phyloP scores from a whole-genome alignment of 2,888 invertebrate genomes.

The Lathronympha strigana region DNA sequence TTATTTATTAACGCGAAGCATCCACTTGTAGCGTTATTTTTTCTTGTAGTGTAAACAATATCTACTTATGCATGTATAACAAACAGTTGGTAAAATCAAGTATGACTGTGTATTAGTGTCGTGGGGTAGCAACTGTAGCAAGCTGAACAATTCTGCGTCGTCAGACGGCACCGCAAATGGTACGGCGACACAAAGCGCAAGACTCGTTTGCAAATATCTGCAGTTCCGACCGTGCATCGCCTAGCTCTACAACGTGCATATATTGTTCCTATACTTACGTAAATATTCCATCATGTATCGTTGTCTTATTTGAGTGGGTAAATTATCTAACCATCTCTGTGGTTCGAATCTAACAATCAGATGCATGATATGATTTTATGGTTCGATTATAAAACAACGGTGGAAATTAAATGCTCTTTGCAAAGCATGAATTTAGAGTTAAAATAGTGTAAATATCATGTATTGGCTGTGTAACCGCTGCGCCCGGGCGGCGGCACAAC shows the following conservation, averaged over 20 bases:
- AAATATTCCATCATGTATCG: neutral
- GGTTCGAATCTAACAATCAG: too few species aligned
- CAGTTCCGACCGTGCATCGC: slow-evolving; percentile 22
- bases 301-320: neutral
- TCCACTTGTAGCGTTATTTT: too few species aligned
- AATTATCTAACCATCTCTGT: too few species aligned
- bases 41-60: too few species aligned
- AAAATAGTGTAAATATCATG: slow-evolving; percentile 40
- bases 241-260: slow-evolving; percentile 1
- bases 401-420: neutral
- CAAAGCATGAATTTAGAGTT: slow-evolving; percentile 14
- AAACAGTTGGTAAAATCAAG: neutral
- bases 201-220: slow-evolving; percentile 40
- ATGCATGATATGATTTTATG: too few species aligned
- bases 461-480: slow-evolving; percentile 39
- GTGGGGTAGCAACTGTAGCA: neutral
- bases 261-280: neutral
- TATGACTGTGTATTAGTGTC: neutral
- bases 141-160: slow-evolving; percentile 31
- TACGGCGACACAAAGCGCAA: slow-evolving; percentile 31
- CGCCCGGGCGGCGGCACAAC: slow-evolving; percentile 19
- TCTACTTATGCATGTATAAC: too few species aligned
- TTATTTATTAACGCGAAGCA: too few species aligned
- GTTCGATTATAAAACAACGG: too few species aligned
- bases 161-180: slow-evolving; percentile 35